These are phyloP conservation scores for Lasioglossum pauxillum DNA, from an alignment of 2,888 invertebrate species.

Conservation along the genomic window DNA sequence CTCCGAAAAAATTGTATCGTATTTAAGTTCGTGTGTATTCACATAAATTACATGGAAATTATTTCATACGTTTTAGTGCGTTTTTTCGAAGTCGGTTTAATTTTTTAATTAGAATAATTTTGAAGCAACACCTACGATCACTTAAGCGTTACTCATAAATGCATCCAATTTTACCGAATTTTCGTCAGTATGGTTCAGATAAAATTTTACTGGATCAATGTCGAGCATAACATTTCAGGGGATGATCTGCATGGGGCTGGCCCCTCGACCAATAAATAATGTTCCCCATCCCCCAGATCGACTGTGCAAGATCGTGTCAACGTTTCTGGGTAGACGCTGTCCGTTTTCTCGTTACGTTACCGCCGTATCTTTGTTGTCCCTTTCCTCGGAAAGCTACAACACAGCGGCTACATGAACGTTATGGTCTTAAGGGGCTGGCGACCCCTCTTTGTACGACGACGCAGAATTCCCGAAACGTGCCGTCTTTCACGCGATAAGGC, in stretches of 20 bases:
- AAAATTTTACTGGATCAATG: background rate
- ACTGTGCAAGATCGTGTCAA: conserved; percentile 19
- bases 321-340: conserved; percentile 20
- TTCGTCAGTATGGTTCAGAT: background rate
- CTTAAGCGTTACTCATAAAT: background rate
- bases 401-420: conserved; percentile 67
- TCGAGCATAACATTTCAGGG: conserved; percentile 21
- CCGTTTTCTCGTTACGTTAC: conserved; percentile 66
- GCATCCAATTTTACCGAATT: background rate
- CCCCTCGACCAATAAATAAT: conserved; percentile 71
- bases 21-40: too few species aligned
- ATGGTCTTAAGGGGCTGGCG: conserved; percentile 69
- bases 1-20: too few species aligned
- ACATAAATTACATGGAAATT: too few species aligned
- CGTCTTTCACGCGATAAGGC: conserved; percentile 71
- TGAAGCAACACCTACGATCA: too few species aligned
- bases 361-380: conserved; percentile 58
- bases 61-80: too few species aligned
- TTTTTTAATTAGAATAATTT: too few species aligned
- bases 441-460: conserved; percentile 52
- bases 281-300: background rate
- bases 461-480: conserved; percentile 68
- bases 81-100: too few species aligned
- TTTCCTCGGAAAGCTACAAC: conserved; percentile 40
- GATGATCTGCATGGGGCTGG: conserved; percentile 70